These are phyloP conservation scores for Coleophora deauratella DNA, from an alignment of 2,888 invertebrate genomes.

Conservation along the genomic window DNA sequence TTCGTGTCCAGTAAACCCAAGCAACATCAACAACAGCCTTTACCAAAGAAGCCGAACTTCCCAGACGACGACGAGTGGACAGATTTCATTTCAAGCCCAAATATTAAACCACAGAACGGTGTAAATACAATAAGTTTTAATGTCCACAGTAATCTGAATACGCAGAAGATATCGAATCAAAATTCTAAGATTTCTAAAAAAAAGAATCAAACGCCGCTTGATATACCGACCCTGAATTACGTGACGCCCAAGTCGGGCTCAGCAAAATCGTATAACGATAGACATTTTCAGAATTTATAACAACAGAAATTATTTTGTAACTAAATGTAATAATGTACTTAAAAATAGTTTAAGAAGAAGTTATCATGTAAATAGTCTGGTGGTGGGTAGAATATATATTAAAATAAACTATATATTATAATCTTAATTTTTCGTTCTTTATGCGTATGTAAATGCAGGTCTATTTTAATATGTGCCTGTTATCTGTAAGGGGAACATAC, in stretches of 20 bases:
- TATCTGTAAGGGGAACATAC: too few relatives aligned
- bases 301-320: constrained; percentile 30
- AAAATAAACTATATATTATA: too few relatives aligned
- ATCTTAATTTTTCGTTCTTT: too few relatives aligned
- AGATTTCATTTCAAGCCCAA: constrained; percentile 64
- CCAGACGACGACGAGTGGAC: constrained; percentile 67
- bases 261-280: constrained; percentile 48
- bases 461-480: too few relatives aligned
- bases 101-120: constrained; percentile 56
- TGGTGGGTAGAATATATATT: constrained; percentile 30
- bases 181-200: constrained; percentile 34
- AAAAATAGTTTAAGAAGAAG: constrained; percentile 21
- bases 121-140: constrained; percentile 65
- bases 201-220: constrained; percentile 43
- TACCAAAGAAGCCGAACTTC: constrained; percentile 38
- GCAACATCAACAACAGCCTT: constrained; percentile 27
- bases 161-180: constrained; percentile 40
- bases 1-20: constrained; percentile 71
- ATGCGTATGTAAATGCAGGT: too few relatives aligned
- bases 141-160: constrained; percentile 57
- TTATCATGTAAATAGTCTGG: constrained; percentile 49
- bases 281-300: constrained; percentile 72
- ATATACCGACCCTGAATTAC: constrained; percentile 61
- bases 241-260: constrained; percentile 58
- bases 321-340: constrained; percentile 44